These are phyloP conservation scores for Pluvianellus socialis DNA, from an alignment of 2,113 vertebrate genomes.

Conservation along the genomic window DNA sequence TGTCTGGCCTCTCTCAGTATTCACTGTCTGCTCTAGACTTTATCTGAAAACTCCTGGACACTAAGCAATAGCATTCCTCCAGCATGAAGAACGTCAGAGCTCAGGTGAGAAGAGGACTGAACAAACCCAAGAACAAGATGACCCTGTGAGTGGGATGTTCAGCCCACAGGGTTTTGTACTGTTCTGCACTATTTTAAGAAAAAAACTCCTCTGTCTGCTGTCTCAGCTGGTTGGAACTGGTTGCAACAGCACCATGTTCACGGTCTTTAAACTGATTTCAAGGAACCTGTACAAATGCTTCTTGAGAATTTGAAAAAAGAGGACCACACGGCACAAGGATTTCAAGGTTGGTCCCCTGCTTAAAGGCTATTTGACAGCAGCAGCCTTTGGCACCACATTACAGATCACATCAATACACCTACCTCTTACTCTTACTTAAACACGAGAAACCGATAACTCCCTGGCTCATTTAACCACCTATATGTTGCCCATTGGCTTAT, in stretches of 20 bases:
- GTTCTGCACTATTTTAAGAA: background rate
- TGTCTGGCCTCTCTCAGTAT: background rate
- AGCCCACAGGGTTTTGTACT: background rate
- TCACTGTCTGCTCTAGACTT: background rate
- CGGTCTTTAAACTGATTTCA: background rate
- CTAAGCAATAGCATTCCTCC: background rate
- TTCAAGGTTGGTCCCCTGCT: background rate
- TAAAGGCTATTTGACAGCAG: background rate
- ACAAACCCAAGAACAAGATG: background rate
- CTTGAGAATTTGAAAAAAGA: background rate
- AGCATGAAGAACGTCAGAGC: background rate
- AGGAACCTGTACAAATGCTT: background rate
- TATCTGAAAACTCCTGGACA: background rate
- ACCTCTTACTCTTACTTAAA: background rate
- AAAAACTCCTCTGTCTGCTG: background rate
- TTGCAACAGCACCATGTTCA: background rate
- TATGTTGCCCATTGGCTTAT: background rate
- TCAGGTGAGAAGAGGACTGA: background rate
- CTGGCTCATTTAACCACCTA: background rate
- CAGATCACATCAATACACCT: background rate
- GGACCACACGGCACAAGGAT: background rate
- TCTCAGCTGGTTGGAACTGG: background rate
- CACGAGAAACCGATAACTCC: background rate
- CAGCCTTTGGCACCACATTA: background rate
- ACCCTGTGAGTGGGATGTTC: background rate